Conservation (phyloP, 2,113 vertebrate species). For the Ranitomeya imitator region DNA sequence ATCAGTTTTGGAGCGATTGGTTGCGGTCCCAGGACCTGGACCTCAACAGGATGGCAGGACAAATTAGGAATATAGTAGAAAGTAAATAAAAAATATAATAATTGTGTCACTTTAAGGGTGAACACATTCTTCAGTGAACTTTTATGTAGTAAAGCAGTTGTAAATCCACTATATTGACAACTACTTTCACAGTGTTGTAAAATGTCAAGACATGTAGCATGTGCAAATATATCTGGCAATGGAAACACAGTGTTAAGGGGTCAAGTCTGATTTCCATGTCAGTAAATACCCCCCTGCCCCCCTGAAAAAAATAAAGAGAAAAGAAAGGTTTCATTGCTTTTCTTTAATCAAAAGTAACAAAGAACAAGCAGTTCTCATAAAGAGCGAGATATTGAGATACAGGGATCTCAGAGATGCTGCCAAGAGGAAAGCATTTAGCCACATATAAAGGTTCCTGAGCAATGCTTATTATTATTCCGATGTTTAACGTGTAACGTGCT, state of each 20-base stretch:
- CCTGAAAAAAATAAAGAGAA: no score
- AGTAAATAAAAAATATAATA: no score
- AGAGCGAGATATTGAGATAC: conserved; percentile 2
- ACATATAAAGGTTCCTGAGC: background rate
- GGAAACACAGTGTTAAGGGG: background rate
- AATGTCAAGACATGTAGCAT: background rate
- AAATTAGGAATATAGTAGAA: no score
- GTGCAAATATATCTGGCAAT: background rate
- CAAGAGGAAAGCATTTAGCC: conserved; percentile 6
- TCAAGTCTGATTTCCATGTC: background rate
- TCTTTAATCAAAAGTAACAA: conserved; percentile 7
- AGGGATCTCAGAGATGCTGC: background rate
- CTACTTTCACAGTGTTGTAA: background rate
- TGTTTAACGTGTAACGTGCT: background rate
- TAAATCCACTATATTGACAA: background rate
- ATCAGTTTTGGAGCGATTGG: no score
- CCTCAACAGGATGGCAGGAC: no score
- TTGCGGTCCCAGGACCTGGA: no score
- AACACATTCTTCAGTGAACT: no score
- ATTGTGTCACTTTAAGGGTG: no score
- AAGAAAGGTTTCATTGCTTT: background rate
- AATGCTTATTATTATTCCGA: conserved; percentile 4
- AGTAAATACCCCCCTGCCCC: background rate
- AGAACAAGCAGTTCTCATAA: conserved; percentile 30
- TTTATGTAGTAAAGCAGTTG: background rate